Base-by-base conservation (phyloP, 1,140 invertebrate genomes). In the Subanguina moxae region DNA sequence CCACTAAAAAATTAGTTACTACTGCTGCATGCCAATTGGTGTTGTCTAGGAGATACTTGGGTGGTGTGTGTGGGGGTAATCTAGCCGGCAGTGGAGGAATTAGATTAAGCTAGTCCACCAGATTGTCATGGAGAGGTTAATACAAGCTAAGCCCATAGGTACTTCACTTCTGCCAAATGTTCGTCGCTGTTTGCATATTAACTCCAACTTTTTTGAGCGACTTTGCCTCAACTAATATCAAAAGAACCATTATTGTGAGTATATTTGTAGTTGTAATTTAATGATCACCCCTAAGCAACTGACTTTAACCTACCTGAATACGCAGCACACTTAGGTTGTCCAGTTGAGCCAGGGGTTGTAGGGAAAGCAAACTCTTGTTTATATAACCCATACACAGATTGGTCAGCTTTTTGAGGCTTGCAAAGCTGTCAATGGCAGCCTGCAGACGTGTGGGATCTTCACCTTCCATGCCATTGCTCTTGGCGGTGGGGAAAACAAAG, bases 281-380 rank as follows among this genome's bases (percentile, higher is more conserved):
- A 5, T 38, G 3, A 38, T 38, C 11, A 5, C n/a, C 32, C 11
- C 11, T 38, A 38, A 38, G 3, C 32, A 38, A 38, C 11, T 38
- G 3, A 11, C 11, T 38, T 11, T 11, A 52, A 65, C 66, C 52
- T 56, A 71, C 70, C 70, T 59, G 27, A 25, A 71, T 32, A 19
- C 68, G 25, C 15, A 71, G 28, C 9, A 43, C 19, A 3, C 58
- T 27, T 52, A 71, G 57, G 11, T 45, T 57, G 19, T 21, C 56
- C 27, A 71, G 42, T 46, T 57, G n/a, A n/a, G 58, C 15, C 7
- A 71, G 42, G 1, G 61, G 42, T 15, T 57, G 38, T 17, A 71
- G 15, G 15, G 71, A 57, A 7, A 70, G 38, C 13, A 38, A 42
- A 19, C 19, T 30, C 28, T 61, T 43, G 19, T 19, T n/a, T 3